phyloP scores from a whole-genome alignment of 2,113 vertebrate species.

The Vireo altiloquus region DNA sequence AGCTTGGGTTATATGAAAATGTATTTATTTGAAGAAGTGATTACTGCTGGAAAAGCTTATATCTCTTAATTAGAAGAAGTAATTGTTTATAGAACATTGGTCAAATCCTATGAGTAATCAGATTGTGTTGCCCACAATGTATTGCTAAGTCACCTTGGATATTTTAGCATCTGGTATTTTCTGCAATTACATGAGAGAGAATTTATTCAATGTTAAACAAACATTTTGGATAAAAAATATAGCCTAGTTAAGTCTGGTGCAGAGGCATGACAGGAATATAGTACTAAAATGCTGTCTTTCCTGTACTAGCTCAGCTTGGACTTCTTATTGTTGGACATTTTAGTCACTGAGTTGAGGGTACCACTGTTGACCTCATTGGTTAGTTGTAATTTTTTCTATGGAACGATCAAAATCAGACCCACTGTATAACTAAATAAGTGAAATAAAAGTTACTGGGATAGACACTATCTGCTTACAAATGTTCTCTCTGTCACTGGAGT shows the following conservation, averaged over 20 bases:
- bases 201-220: conserved; percentile 12
- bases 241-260: background rate
- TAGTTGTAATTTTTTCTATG: background rate
- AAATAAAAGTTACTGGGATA: background rate
- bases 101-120: conserved; percentile 19
- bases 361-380: background rate
- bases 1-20: background rate
- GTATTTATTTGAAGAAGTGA: background rate
- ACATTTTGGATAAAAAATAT: conserved; percentile 46
- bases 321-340: background rate
- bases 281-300: background rate
- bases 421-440: background rate
- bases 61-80: conserved; percentile 9
- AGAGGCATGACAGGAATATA: background rate
- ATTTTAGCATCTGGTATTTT: conserved; percentile 37
- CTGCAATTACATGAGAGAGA: background rate
- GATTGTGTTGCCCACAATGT: background rate
- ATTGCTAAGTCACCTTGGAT: conserved; percentile 48
- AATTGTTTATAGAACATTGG: background rate
- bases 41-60: background rate
- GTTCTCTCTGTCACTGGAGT: background rate
- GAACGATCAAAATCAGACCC: background rate
- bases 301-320: background rate
- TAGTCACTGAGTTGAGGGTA: background rate
- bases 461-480: background rate